phyloP scores from a whole-genome alignment of 2,113 vertebrate species.

The Vimba vimba region DNA sequence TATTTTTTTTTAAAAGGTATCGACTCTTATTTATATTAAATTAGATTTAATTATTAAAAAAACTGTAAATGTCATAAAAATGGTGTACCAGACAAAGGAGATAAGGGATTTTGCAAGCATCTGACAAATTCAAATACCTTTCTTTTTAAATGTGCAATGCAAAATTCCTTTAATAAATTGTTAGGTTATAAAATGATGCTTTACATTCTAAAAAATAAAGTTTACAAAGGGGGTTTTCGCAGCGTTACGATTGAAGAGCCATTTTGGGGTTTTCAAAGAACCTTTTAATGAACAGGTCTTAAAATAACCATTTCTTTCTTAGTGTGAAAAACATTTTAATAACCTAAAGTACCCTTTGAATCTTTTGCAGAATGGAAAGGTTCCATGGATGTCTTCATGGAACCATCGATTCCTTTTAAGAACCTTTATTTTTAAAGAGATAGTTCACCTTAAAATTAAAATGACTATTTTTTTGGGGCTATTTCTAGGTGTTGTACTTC shows the following conservation, averaged over 20 bases:
- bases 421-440: background rate
- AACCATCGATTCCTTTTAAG: background rate
- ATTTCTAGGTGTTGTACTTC: too few relatives aligned
- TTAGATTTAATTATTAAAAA: background rate
- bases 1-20: background rate
- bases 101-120: too few relatives aligned
- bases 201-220: background rate
- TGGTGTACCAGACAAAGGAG: too few relatives aligned
- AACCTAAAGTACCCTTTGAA: background rate
- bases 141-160: background rate
- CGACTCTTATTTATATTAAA: background rate
- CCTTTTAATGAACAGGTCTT: background rate
- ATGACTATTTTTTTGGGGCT: too few relatives aligned
- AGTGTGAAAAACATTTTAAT: background rate
- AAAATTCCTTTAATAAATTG: background rate
- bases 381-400: background rate
- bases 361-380: background rate
- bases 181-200: background rate
- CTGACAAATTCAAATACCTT: background rate
- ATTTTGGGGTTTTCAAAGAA: background rate
- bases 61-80: too few relatives aligned
- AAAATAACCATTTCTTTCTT: background rate
- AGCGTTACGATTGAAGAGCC: background rate
- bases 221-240: background rate
- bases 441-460: too few relatives aligned